Conservation (phyloP, 2,113 vertebrate species). For the Nasalis larvatus region DNA sequence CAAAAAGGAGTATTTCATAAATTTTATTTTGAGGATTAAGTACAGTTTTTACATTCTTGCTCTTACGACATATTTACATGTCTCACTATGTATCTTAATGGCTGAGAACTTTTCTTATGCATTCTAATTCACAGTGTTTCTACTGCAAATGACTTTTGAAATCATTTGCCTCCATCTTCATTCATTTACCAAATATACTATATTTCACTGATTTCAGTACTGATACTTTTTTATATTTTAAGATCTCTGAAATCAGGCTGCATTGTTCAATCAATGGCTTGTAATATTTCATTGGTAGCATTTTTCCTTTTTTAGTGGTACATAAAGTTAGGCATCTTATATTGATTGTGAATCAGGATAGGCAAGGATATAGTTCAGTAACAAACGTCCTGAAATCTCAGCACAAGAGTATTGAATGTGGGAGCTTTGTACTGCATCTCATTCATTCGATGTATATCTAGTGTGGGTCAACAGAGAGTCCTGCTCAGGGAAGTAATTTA, state of each 20-base stretch:
- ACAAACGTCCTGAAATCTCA: neutral
- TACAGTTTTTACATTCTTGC: neutral
- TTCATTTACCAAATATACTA: neutral
- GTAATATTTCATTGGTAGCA: neutral
- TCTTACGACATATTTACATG: neutral
- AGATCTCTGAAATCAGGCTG: neutral
- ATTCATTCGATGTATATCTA: neutral
- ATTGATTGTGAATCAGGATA: neutral
- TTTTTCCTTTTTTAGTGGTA: neutral
- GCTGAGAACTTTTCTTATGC: neutral
- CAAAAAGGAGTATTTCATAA: neutral
- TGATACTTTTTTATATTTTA: neutral
- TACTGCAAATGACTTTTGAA: neutral
- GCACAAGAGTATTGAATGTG: neutral
- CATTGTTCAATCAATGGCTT: neutral
- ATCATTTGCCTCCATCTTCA: neutral
- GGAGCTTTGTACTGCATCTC: neutral
- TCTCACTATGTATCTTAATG: neutral
- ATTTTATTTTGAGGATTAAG: conserved; percentile 20
- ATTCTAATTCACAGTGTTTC: neutral
- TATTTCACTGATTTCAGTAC: neutral
- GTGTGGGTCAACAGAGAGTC: conserved; percentile 56
- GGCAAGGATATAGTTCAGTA: neutral
- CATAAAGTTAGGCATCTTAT: neutral
- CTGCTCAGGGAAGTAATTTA: neutral